phyloP scores from a whole-genome alignment of 1,140 invertebrate genomes.

The Holcopasites calliopsidis region DNA sequence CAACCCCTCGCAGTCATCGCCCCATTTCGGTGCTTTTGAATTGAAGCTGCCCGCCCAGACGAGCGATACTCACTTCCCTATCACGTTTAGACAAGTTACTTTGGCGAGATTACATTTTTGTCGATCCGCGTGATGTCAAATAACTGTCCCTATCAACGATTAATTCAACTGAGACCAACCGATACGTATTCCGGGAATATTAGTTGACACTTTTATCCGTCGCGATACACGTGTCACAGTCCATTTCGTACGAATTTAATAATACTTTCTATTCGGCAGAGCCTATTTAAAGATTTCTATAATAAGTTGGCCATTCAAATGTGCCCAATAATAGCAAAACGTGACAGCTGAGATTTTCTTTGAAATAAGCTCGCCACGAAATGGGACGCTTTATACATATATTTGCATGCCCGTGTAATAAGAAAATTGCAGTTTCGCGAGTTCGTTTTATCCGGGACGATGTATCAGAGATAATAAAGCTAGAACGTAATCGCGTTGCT shows the following conservation, averaged over 20 bases:
- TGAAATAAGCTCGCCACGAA: not conserved
- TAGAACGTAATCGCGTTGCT: not conserved
- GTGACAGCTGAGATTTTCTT: not conserved
- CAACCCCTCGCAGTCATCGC: conserved; percentile 2
- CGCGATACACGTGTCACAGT: not conserved
- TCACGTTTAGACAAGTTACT: conserved; percentile 13
- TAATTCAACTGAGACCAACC: not conserved
- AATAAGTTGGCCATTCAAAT: not conserved
- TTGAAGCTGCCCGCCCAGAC: not conserved
- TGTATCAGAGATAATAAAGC: conserved; percentile 35
- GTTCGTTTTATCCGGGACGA: conserved; percentile 1
- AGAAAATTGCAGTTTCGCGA: conserved; percentile 38
- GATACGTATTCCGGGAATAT: not conserved
- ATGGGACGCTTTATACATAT: not conserved
- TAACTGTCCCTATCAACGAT: not conserved
- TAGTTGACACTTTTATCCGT: not conserved
- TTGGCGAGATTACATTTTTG: conserved; percentile 19
- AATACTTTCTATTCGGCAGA: not conserved
- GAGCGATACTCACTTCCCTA: conserved; percentile 5
- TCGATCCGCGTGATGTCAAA: not conserved
- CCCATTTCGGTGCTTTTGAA: conserved; percentile 32
- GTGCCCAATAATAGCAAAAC: not conserved
- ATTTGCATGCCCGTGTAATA: too few relatives aligned
- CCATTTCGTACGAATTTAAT: not conserved
- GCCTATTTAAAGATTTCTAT: not conserved